Conservation (phyloP, 2,888 invertebrate species). For the Onthophagus sagittarius region DNA sequence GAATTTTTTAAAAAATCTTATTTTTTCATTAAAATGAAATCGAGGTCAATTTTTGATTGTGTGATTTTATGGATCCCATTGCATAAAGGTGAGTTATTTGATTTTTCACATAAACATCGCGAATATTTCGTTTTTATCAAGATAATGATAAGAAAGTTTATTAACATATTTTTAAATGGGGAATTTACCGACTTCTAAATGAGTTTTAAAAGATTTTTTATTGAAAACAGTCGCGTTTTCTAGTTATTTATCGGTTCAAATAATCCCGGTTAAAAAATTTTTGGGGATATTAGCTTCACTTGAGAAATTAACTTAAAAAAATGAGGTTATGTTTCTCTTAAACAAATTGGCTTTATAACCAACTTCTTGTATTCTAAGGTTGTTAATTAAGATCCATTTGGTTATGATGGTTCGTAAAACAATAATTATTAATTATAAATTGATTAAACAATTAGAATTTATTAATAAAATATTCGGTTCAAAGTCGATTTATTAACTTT, state of each 20-base stretch:
- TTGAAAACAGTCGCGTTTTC: conserved; percentile 76
- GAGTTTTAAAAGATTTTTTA: conserved; percentile 81
- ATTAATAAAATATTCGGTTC: too few relatives aligned
- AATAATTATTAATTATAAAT: too few relatives aligned
- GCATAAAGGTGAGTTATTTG: conserved; percentile 96
- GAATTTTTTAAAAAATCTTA: conserved; percentile 50
- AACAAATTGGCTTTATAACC: not conserved
- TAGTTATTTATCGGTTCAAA: conserved; percentile 60
- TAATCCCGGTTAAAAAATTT: conserved; percentile 59
- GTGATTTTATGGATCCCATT: conserved; percentile 86
- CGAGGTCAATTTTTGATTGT: conserved; percentile 74
- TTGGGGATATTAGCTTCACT: conserved; percentile 58
- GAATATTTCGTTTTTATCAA: conserved; percentile 65
- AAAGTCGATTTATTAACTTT: too few relatives aligned
- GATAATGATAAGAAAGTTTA: not conserved
- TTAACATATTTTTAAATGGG: not conserved
- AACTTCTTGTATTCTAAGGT: not conserved
- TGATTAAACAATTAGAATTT: too few relatives aligned
- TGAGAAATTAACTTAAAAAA: conserved; percentile 12
- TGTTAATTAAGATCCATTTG: not conserved
- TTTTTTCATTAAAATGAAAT: conserved; percentile 73
- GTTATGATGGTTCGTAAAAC: not conserved
- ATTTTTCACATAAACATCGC: conserved; percentile 92
- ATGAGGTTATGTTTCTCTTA: conserved; percentile 17
- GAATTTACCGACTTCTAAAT: conserved; percentile 59